Percentiles rank a stretch among this genome's conserved stretches.
Conservation (phyloP, 2,797 vertebrate species). For the Miichthys miiuy region DNA sequence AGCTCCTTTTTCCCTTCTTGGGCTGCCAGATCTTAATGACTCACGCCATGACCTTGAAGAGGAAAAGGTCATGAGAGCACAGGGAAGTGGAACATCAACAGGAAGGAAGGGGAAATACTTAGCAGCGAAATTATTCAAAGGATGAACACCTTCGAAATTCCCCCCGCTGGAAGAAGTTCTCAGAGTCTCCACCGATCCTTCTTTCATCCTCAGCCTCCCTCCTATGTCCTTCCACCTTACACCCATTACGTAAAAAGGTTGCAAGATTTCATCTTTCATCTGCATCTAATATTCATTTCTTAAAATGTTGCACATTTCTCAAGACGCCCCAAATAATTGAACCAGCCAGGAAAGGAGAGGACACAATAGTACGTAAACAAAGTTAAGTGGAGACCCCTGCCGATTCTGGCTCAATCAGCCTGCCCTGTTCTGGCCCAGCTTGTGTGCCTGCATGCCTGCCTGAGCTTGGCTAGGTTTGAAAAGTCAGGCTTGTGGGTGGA, state of each 20-base stretch:
- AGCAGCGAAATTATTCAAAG: slow-evolving; percentile 34
- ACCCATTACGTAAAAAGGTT: slow-evolving; percentile 13
- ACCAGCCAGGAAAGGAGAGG: slow-evolving; percentile 40
- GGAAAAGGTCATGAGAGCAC: slow-evolving; percentile 42
- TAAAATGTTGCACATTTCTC: slow-evolving; percentile 21
- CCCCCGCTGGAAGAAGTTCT: slow-evolving; percentile 21
- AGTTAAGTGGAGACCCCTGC: slow-evolving; percentile 68
- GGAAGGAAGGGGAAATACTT: slow-evolving; percentile 30
- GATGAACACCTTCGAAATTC: slow-evolving; percentile 40
- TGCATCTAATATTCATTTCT: slow-evolving; percentile 14
- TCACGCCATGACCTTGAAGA: slow-evolving; percentile 67
- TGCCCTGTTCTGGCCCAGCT: slow-evolving; percentile 75
- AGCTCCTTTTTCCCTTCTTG: slow-evolving; percentile 23
- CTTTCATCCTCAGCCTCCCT: slow-evolving; percentile 19
- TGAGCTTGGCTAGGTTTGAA: slow-evolving; percentile 79
- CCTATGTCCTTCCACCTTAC: slow-evolving; percentile 13
- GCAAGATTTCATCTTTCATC: slow-evolving; percentile 29
- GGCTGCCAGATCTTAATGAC: slow-evolving; percentile 62
- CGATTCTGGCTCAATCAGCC: slow-evolving; percentile 71
- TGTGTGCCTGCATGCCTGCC: slow-evolving; percentile 72
- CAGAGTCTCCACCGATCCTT: slow-evolving; percentile 24
- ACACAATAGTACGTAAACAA: slow-evolving; percentile 67
- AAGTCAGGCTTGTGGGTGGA: slow-evolving; percentile 81
- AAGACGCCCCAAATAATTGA: slow-evolving; percentile 20
- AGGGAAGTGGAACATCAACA: slow-evolving; percentile 19